These are phyloP conservation scores for Tragopan temminckii DNA, from an alignment of 2,797 vertebrate genomes.

Conservation along the genomic window DNA sequence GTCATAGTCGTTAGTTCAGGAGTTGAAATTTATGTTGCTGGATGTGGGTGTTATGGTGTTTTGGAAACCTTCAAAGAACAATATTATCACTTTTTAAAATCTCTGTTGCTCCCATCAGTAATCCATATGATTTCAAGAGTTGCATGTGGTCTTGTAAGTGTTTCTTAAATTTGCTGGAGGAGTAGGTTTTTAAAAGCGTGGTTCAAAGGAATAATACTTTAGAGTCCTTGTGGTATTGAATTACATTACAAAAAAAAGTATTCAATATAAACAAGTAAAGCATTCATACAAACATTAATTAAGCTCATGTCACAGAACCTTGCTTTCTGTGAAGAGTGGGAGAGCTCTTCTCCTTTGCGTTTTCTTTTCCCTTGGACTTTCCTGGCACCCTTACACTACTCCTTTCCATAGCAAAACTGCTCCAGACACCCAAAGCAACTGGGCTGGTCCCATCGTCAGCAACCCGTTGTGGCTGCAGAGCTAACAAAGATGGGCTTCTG, in stretches of 20 bases:
- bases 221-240: conserved; percentile 15
- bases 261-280: conserved; percentile 32
- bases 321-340: background rate
- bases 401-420: background rate
- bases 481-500: background rate
- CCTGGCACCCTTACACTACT: background rate
- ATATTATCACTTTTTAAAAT: background rate
- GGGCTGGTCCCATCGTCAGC: fast-evolving
- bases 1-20: background rate
- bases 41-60: background rate
- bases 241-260: conserved; percentile 25
- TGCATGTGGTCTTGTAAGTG: background rate
- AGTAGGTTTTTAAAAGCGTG: background rate
- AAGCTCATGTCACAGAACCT: background rate
- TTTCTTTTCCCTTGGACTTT: background rate
- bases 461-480: background rate
- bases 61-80: background rate
- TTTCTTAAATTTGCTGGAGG: background rate
- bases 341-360: background rate
- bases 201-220: conserved; percentile 3
- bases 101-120: background rate
- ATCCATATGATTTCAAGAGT: background rate
- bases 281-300: background rate
- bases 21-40: background rate
- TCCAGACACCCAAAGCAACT: fast-evolving